Base-by-base conservation (phyloP, 1,140 invertebrate species). In the Drosophila carrolli region DNA sequence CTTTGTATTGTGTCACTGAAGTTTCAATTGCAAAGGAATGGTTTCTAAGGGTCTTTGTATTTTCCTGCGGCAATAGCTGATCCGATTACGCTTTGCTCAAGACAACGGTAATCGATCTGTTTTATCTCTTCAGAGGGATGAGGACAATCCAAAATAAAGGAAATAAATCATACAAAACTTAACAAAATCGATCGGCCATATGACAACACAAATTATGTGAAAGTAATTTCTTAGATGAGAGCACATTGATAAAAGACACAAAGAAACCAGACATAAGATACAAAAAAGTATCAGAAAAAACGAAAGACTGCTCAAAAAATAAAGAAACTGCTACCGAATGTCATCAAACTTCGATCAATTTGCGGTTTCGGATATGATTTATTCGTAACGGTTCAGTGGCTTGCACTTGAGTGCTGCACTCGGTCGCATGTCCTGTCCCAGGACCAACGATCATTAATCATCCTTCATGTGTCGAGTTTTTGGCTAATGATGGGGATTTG, bases 191-290 rank as follows among this genome's bases (percentile, higher is more conserved):
- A 60, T 61, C 23, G 48, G 56, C 44, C 27, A 41, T 66, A 75
- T 60, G 53, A 67, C 61, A 67, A 70, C 70, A 75, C 55, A 78
- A 86, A 85, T 85, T 86, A 85, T 78, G 66, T 88, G 83, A 88
- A 89, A 76, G 80, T 83, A 88, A 88, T 88, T 88, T 88, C 73
- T 51, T 88, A 88, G 79, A 89, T 88, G 84, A 79, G 83, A 89
- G 72, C 76, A 80, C 83, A 71, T 47, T 53, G 83, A 88, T 88
- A 89, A 86, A 86, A 67, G 65, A 70, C 46, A 55, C 43, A 81
- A 63, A 53, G 61, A 59, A 54, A 1, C 14, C 11, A 44, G 35
- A 19, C 29, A 23, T 43, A 23, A 43, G 27, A 14, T 59, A 60
- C 37, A 66, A 78, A 83, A 83, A 62, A 56, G n/a, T 13, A 50